Conservation (phyloP, 2,797 vertebrate genomes). For the Sebastes hubbsi region DNA sequence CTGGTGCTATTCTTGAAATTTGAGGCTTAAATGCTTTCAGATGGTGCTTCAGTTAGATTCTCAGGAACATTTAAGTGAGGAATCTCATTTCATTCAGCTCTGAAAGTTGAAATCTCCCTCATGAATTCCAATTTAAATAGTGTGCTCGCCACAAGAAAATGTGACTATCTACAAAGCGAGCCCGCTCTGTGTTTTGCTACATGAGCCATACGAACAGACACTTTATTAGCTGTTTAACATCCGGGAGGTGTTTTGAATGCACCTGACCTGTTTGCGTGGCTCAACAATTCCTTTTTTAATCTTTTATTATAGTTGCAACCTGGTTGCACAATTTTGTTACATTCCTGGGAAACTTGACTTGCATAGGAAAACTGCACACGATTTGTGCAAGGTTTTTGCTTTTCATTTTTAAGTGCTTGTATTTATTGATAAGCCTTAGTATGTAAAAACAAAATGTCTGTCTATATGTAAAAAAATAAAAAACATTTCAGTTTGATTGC, state of each 20-base stretch:
- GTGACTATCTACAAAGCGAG: background rate
- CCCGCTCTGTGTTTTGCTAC: background rate
- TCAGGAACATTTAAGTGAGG: conserved; percentile 18
- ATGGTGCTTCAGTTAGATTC: conserved; percentile 47
- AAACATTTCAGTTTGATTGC: conserved; percentile 32
- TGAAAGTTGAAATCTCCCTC: background rate
- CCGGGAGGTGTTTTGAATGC: background rate
- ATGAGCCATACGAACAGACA: conserved; percentile 3
- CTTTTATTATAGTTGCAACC: conserved; percentile 23
- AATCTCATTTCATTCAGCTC: background rate
- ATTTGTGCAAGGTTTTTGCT: conserved; percentile 24
- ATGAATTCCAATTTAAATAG: background rate
- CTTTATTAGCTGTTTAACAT: background rate
- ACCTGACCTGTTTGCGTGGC: background rate
- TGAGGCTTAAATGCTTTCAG: background rate
- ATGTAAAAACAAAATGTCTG: conserved; percentile 19
- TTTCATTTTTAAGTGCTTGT: conserved; percentile 48
- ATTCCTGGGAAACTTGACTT: conserved; percentile 79
- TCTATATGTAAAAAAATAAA: conserved; percentile 21
- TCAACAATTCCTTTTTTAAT: background rate
- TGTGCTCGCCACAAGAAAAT: background rate
- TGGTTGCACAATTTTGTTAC: conserved; percentile 65
- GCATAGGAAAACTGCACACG: background rate
- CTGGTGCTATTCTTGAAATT: conserved; percentile 31
- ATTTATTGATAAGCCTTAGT: conserved; percentile 71